Evolutionary conservation across 2,888 invertebrate genomes (phyloP).

Genomic region (Tyria jacobaeae): DNA sequence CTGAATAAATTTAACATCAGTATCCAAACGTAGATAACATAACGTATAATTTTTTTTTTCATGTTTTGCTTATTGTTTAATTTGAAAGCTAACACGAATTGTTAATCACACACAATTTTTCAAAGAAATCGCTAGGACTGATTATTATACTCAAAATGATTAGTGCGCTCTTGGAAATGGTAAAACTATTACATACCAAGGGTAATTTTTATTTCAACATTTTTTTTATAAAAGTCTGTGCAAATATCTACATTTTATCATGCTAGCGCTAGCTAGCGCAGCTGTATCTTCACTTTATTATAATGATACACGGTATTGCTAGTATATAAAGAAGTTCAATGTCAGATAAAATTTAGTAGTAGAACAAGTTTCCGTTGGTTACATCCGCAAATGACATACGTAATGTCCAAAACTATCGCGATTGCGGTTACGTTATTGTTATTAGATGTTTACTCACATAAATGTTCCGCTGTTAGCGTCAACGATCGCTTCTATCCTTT

Average conservation of each 20-base stretch:
- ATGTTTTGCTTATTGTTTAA: no score
- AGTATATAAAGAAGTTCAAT: constrained; percentile 44
- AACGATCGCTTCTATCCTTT: constrained; percentile 62
- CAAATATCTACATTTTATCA: neutral
- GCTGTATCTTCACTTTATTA: neutral
- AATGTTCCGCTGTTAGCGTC: constrained; percentile 36
- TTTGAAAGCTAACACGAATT: no score
- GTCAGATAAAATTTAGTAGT: constrained; percentile 47
- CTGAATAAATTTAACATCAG: no score
- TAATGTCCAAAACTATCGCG: constrained; percentile 25
- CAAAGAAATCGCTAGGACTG: no score
- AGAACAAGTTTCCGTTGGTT: constrained; percentile 20
- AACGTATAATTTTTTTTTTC: no score
- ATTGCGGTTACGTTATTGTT: constrained; percentile 47
- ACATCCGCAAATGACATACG: constrained; percentile 11
- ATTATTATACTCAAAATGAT: no score
- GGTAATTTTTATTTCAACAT: no score
- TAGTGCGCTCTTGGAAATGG: no score
- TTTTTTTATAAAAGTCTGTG: neutral
- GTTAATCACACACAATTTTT: no score
- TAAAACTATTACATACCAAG: no score
- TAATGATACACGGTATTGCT: constrained; percentile 32
- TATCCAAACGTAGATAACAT: no score
- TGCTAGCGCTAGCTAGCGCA: neutral
- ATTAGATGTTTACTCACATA: constrained; percentile 48